Conservation (phyloP, 2,888 invertebrate genomes). For the Punctoribates punctum region DNA sequence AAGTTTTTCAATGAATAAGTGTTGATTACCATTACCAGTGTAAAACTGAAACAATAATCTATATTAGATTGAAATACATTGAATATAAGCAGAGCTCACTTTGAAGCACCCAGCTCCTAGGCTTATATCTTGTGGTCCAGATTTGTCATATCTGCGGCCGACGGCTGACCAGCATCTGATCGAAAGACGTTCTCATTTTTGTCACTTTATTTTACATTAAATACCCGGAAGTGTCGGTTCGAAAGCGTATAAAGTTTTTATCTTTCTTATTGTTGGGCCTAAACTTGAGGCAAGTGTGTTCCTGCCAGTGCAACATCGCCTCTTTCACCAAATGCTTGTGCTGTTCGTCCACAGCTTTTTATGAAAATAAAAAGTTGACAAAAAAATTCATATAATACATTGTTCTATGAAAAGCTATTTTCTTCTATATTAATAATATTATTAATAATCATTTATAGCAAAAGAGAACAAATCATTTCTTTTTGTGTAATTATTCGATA, state of each 20-base stretch:
- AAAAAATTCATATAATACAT: neutral
- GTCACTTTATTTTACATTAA: neutral
- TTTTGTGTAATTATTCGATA: too few species aligned
- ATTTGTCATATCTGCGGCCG: neutral
- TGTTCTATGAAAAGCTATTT: neutral
- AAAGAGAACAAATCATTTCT: too few species aligned
- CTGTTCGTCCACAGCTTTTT: conserved; percentile 43
- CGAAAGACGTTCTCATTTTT: neutral
- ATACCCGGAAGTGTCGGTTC: conserved; percentile 36
- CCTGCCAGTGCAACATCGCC: conserved; percentile 46
- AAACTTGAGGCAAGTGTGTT: conserved; percentile 45
- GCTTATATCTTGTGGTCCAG: conserved; percentile 44
- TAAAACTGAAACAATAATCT: neutral
- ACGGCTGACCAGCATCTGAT: conserved; percentile 31
- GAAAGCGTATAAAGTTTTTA: neutral
- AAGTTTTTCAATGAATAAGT: neutral
- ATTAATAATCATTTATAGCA: too few species aligned
- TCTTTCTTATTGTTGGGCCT: conserved; percentile 23
- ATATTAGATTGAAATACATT: neutral
- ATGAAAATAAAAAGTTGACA: neutral
- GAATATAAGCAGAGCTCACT: conserved; percentile 22
- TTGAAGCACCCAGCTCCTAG: conserved; percentile 45
- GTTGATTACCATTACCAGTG: neutral
- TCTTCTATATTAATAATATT: too few species aligned
- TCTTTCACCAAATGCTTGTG: conserved; percentile 40